Evolutionary conservation across 2,797 vertebrate genomes (phyloP).

Genomic region (Rhabdophis nuchalis): DNA sequence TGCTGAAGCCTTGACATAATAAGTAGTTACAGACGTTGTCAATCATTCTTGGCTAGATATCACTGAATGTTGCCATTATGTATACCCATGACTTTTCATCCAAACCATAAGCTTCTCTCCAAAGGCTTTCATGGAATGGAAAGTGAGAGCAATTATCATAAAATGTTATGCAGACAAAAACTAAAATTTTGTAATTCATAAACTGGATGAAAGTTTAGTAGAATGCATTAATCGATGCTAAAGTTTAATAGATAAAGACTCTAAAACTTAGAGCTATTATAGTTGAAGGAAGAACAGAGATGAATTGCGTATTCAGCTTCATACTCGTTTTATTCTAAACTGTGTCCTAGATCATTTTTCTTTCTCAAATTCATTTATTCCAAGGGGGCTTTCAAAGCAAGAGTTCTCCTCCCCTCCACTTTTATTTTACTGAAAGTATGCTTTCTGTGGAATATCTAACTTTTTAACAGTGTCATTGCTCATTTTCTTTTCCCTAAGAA

Average conservation of each 20-base stretch:
- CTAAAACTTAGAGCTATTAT: neutral
- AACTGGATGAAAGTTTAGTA: neutral
- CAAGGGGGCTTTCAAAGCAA: neutral
- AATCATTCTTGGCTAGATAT: conserved; percentile 78
- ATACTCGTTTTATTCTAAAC: neutral
- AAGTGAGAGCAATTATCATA: conserved; percentile 11
- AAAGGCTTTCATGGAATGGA: conserved; percentile 45
- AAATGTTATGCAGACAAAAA: conserved; percentile 8
- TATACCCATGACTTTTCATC: conserved; percentile 66
- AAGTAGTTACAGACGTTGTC: conserved; percentile 80
- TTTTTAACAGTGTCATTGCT: neutral
- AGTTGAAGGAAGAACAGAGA: neutral
- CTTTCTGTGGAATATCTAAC: neutral
- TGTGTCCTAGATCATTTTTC: neutral
- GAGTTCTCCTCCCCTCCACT: neutral
- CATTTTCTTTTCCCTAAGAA: neutral
- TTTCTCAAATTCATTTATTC: neutral
- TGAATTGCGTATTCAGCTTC: neutral
- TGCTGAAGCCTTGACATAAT: conserved; percentile 79
- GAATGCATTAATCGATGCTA: neutral
- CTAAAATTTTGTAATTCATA: neutral
- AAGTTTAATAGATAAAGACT: neutral
- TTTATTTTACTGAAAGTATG: neutral
- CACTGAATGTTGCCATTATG: conserved; percentile 66
- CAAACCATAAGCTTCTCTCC: conserved; percentile 59